phyloP scores from a whole-genome alignment of 2,797 vertebrate genomes.

The Clangula hyemalis region DNA sequence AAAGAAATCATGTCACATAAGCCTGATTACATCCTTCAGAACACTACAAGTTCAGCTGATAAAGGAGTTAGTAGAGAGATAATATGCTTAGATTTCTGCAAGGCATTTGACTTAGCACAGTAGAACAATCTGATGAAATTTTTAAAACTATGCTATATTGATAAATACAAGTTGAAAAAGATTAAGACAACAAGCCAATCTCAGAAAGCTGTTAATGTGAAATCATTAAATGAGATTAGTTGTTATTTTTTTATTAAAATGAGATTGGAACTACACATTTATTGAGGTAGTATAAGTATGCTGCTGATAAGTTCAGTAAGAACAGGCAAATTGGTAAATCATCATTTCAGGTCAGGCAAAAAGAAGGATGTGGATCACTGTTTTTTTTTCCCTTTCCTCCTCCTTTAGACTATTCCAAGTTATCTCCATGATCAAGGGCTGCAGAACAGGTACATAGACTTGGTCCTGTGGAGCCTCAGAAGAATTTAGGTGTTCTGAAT shows the following conservation, averaged over 20 bases:
- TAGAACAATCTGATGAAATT: constrained; percentile 7
- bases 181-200: background rate
- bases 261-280: background rate
- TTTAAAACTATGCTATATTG: background rate
- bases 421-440: background rate
- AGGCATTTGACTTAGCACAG: background rate
- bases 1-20: constrained; percentile 32
- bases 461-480: background rate
- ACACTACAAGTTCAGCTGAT: constrained; percentile 15
- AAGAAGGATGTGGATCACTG: background rate
- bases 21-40: constrained; percentile 34
- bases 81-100: constrained; percentile 2
- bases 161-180: constrained; percentile 30
- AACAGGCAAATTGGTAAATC: background rate
- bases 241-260: background rate
- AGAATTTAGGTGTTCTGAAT: background rate
- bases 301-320: background rate
- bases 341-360: background rate
- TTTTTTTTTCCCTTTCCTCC: background rate
- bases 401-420: background rate
- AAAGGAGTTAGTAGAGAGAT: constrained; percentile 1
- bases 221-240: constrained; percentile 31
- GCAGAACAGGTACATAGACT: background rate
- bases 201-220: background rate
- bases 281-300: background rate